These are phyloP conservation scores for Cataglyphis rosenhaueri DNA, from an alignment of 2,888 invertebrate species.

Conservation along the genomic window DNA sequence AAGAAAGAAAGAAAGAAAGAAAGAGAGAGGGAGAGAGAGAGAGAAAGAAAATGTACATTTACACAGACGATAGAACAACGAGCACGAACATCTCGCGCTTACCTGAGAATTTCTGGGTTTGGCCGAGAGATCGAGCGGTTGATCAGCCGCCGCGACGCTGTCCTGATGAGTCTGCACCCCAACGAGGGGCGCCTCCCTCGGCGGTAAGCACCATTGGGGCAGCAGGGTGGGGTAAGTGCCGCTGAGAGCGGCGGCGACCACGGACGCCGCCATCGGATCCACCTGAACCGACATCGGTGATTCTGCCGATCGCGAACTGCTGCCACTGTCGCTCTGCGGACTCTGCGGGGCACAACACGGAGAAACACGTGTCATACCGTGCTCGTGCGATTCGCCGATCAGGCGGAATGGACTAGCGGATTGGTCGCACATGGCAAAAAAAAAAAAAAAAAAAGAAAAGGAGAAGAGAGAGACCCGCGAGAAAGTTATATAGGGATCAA, in stretches of 20 bases:
- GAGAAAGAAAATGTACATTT: background rate
- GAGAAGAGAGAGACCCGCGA: conserved; percentile 42
- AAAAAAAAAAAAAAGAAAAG: conserved; percentile 50
- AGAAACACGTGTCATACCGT: conserved; percentile 53
- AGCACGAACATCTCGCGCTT: conserved; percentile 47
- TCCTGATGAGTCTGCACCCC: conserved; percentile 83
- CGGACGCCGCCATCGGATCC: conserved; percentile 89
- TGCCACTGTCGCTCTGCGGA: conserved; percentile 85
- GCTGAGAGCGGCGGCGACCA: conserved; percentile 89
- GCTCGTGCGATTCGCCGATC: conserved; percentile 33
- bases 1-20: background rate
- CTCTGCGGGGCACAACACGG: conserved; percentile 77
- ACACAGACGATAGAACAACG: background rate
- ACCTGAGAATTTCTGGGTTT: conserved; percentile 88
- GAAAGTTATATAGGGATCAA: conserved; percentile 60
- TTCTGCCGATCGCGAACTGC: conserved; percentile 85
- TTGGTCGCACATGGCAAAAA: conserved; percentile 53
- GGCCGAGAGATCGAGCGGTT: conserved; percentile 95
- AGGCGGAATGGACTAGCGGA: conserved; percentile 1
- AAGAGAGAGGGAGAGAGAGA: background rate
- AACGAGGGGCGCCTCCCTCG: conserved; percentile 85
- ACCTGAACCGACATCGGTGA: conserved; percentile 85
- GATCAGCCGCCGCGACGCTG: conserved; percentile 87
- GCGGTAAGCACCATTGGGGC: conserved; percentile 84
- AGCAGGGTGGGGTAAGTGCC: conserved; percentile 86